Base-by-base conservation (phyloP, 2,113 vertebrate species). In the Crypturellus undulatus region DNA sequence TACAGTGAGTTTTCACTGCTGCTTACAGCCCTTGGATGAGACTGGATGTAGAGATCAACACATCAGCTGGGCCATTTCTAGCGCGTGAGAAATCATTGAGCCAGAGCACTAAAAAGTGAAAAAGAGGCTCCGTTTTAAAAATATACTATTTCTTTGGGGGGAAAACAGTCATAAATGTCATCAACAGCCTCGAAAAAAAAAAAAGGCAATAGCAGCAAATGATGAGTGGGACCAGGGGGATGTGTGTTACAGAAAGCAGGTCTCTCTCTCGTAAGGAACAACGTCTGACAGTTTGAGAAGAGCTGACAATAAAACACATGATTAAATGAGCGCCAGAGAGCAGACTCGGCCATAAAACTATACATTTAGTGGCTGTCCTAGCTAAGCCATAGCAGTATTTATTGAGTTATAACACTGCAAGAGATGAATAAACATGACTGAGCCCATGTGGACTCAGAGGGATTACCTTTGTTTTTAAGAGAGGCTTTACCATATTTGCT, bases 401-500 rank as follows among this genome's bases (percentile, higher is more conserved):
- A 88, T 76, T 92, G 87, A 96, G 63, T 91, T 95, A 82, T 91
- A 76, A 85, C 38, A 26, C 42, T 77, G 87, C 58, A 94, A 89
- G 77, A 70, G 68, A 40, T 84, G 85, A 67, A 93, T 92, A 95
- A 93, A 87, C 56, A 64, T 68, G 59, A 84, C 30, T 59, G 84
- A 90, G 56, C 81, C 56, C 84, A 25, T 47, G 84, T 0, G 20
- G 63, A 79, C 84, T 84, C 60, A 68, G 40, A 64, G 65, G 79
- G 64, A 94, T 89, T 93, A 92, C 64, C 51, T 68, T 73, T 82
- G 67, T 92, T 96, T 85, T 94, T 49, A 79, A 81, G 92, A 54
- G 19, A 96, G 42, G 47, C 84, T 96, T 95, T 97, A 95, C 94
- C 88, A 93, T 96, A 97, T 96, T 97, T 98, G 96, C 94, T 97